Evolutionary conservation across 2,888 invertebrate genomes (phyloP).

Genomic region (Torymus aiolomorphi): DNA sequence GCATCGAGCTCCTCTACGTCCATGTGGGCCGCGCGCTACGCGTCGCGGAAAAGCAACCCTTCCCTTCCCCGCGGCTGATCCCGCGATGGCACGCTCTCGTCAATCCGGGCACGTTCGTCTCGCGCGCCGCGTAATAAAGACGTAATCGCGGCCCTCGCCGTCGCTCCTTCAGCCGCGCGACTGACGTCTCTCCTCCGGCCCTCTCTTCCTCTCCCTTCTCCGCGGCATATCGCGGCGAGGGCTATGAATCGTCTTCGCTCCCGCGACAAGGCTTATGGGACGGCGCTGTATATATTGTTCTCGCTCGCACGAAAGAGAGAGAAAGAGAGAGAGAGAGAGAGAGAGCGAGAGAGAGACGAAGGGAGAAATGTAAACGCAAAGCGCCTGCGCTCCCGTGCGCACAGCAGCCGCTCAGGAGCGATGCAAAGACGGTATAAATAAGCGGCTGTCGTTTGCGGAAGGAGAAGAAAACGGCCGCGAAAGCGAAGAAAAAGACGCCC

Average conservation of each 20-base stretch:
- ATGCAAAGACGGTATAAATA: constrained; percentile 76
- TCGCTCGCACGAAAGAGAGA: constrained; percentile 29
- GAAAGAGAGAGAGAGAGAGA: constrained; percentile 29
- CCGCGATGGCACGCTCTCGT: constrained; percentile 23
- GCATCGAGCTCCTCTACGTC: too few species aligned
- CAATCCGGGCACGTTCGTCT: constrained; percentile 46
- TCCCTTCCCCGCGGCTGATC: too few species aligned
- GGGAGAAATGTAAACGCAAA: constrained; percentile 68
- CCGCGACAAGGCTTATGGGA: constrained; percentile 45
- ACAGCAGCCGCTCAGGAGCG: constrained; percentile 56
- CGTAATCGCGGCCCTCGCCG: constrained; percentile 42
- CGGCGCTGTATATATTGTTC: constrained; percentile 51
- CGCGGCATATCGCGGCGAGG: constrained; percentile 6
- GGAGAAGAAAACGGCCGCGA: constrained; percentile 71
- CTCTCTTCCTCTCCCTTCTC: constrained; percentile 18
- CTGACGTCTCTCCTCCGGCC: constrained; percentile 21
- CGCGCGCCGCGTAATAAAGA: constrained; percentile 49
- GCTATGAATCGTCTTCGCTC: constrained; percentile 41
- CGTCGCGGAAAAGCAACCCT: too few species aligned
- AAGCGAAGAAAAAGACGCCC: constrained; percentile 25
- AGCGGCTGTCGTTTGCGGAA: constrained; percentile 76
- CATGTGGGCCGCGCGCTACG: too few species aligned
- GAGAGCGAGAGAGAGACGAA: constrained; percentile 44
- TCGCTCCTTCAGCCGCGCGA: constrained; percentile 18
- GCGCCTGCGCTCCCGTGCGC: constrained; percentile 69